These are phyloP conservation scores for Acanthosepion pharaonis DNA, from an alignment of 2,888 invertebrate species.

Conservation along the genomic window DNA sequence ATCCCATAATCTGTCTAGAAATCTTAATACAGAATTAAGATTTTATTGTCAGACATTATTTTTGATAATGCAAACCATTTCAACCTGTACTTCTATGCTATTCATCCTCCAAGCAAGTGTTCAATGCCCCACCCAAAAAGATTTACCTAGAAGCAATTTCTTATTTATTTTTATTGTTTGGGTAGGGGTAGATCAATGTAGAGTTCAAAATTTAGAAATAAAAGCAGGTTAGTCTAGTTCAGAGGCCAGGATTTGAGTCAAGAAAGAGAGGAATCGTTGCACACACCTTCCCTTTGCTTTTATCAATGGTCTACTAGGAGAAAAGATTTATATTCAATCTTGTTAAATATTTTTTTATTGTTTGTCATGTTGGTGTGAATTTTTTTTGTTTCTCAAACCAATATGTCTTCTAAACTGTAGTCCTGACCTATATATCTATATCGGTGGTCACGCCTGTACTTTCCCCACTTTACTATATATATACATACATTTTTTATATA, in stretches of 20 bases:
- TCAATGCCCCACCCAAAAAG: background rate
- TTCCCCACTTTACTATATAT: background rate
- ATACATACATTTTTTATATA: too few species aligned
- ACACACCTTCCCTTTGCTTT: too few species aligned
- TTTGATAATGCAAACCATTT: background rate
- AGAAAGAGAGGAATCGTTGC: background rate
- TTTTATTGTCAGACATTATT: background rate
- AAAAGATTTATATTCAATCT: background rate
- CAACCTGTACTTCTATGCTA: background rate
- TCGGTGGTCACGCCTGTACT: background rate
- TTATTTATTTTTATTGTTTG: background rate
- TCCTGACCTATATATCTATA: too few species aligned
- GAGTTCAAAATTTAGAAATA: background rate
- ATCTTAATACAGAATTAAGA: background rate
- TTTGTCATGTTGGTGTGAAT: background rate
- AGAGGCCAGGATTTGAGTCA: background rate
- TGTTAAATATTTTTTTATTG: background rate
- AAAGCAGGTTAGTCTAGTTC: background rate
- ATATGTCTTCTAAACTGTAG: too few species aligned
- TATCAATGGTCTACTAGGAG: background rate
- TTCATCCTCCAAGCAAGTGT: background rate
- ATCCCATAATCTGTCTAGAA: background rate
- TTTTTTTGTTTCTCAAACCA: too few species aligned
- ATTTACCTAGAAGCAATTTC: background rate
- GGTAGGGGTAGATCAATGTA: background rate